Evolutionary conservation across 2,797 vertebrate genomes (phyloP), one percentile per base, ranked within the genome.

Genomic region (Ctenopoma multispine): DNA sequence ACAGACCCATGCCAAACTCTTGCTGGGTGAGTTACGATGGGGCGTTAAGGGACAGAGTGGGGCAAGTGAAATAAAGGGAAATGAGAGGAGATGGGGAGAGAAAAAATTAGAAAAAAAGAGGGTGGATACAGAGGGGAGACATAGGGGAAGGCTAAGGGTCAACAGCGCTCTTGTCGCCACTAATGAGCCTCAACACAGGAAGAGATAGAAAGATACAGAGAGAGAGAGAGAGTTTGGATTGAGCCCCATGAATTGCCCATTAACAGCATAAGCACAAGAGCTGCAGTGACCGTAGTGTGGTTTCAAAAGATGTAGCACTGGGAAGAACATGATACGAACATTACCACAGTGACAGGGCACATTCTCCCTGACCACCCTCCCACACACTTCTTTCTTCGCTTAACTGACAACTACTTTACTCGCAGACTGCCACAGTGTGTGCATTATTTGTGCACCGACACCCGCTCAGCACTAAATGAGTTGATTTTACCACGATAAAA

Each of bases 21-120:
- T 27, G 84, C 86, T 87, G 88, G 72, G 84, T 90, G 87, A 92
- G 77, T 87, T 84, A 92, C 91, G 88, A 89, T 69, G 79, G 76
- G 82, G 78, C 69, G 87, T 87, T 62, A 78, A 81, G 76, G 82
- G 76, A 77, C 58, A 84, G 80, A 77, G 71, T 53, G 80, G 74
- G 72, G 64, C 66, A 81, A 88, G 64, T 66, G 60, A 78, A 66
- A 85, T 70, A 54, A 63, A 70, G 53, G 40, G 55, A 62, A 49
- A 61, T 54, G 20, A 84, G 72, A 85, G 47, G 56, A 81, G 68
- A 79, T 13, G 17, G 41, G 10, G 77, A 27, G 61, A 48, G 61
- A 36, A 12, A 65, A 46, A 46, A 36, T 6, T 18, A 5, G 12
- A 57, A 49, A 40, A 18, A 38, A 53, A 47, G 40, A 38, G 57